Evolutionary conservation across 35 echinoderm and acorn worm species (phyloP).

Genomic region (Ophioderma brevispina): DNA sequence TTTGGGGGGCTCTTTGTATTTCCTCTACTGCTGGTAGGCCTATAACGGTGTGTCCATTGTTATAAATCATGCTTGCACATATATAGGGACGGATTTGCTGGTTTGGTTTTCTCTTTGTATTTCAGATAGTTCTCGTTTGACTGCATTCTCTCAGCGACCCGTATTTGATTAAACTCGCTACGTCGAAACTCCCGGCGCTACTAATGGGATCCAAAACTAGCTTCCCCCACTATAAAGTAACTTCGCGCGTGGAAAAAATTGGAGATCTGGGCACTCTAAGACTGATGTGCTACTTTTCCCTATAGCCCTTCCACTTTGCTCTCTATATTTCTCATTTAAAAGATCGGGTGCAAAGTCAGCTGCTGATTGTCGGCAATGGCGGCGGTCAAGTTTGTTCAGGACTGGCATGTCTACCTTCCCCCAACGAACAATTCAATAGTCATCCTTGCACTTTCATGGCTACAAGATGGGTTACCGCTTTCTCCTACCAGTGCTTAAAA

Average conservation of each 20-base stretch:
- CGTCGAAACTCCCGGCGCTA: background rate
- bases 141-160: background rate
- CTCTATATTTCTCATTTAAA: background rate
- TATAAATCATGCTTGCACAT: too few relatives aligned
- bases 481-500: background rate
- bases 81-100: too few relatives aligned
- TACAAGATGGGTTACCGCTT: background rate
- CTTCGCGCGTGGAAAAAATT: background rate
- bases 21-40: too few relatives aligned
- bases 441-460: background rate
- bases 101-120: too few relatives aligned
- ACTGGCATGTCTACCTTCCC: constrained; percentile 26
- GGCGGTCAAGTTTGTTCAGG: constrained; percentile 17
- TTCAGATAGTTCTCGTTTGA: background rate
- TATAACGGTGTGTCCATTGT: too few relatives aligned
- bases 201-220: background rate
- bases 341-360: background rate
- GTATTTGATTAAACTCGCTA: background rate
- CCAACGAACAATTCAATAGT: constrained; percentile 29
- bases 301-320: background rate
- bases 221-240: background rate
- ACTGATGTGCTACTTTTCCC: background rate
- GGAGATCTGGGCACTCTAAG: constrained; percentile 23
- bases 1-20: too few relatives aligned
- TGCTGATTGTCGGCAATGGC: background rate